Evolutionary conservation across 2,113 vertebrate genomes (phyloP).

Genomic region (Chelonoidis abingdonii): DNA sequence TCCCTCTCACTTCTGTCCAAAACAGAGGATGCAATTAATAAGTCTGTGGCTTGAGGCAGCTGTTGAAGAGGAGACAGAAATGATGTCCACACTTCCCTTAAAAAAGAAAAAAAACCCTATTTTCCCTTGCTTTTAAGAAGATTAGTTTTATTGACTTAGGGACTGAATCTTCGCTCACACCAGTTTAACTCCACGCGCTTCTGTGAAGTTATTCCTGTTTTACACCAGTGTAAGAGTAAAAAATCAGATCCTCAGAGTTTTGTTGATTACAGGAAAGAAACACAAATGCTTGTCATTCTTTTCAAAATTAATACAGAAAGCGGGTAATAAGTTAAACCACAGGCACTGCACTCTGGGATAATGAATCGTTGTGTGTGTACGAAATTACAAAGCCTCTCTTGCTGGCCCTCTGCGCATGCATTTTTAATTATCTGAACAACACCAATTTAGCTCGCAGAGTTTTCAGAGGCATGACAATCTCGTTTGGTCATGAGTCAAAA

Average conservation of each 20-base stretch:
- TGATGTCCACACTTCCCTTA: neutral
- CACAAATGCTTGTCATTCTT: neutral
- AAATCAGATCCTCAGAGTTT: neutral
- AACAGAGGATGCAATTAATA: neutral
- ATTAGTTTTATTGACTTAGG: neutral
- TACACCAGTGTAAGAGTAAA: rapidly evolving
- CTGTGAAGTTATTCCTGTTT: rapidly evolving
- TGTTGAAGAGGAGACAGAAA: neutral
- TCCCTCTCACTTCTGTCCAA: neutral
- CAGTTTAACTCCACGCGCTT: neutral
- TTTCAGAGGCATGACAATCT: neutral
- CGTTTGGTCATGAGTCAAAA: neutral
- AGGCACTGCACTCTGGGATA: neutral
- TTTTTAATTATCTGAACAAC: neutral
- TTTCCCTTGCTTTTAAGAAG: neutral
- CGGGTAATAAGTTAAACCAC: neutral
- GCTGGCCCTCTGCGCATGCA: rapidly evolving
- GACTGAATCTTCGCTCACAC: neutral
- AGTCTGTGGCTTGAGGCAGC: rapidly evolving
- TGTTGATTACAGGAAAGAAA: neutral
- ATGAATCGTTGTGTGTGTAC: neutral
- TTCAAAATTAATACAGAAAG: rapidly evolving
- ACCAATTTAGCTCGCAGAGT: neutral
- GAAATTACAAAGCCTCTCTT: neutral
- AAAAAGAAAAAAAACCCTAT: rapidly evolving